Evolutionary conservation across 2,797 vertebrate genomes (phyloP).

Genomic region (Argyrosomus regius): DNA sequence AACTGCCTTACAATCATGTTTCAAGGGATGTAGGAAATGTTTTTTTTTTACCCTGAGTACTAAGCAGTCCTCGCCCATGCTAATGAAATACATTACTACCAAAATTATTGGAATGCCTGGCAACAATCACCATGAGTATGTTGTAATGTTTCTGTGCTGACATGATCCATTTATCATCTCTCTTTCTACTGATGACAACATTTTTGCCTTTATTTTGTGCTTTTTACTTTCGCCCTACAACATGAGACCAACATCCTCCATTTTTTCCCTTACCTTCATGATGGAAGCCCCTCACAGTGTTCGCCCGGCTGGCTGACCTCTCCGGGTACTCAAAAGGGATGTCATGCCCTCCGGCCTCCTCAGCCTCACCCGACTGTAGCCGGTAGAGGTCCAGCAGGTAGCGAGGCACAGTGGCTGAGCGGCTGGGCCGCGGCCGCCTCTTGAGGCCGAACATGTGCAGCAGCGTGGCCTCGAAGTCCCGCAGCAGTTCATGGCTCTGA

Average conservation of each 20-base stretch:
- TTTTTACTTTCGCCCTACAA: conserved; percentile 6
- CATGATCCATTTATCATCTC: conserved; percentile 25
- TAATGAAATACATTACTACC: conserved; percentile 59
- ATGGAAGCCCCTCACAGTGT: conserved; percentile 99
- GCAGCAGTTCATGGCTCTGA: conserved; percentile 98
- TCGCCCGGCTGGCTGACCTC: conserved; percentile 94
- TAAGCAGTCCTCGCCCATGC: conserved; percentile 54
- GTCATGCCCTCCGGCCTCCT: conserved; percentile 87
- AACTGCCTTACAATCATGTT: conserved; percentile 73
- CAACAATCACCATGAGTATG: conserved; percentile 10
- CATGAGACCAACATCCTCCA: background rate
- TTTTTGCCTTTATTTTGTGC: background rate
- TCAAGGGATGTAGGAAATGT: conserved; percentile 70
- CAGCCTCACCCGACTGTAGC: conserved; percentile 94
- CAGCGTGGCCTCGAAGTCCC: conserved; percentile 98
- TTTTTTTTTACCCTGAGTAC: conserved; percentile 50
- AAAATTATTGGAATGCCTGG: conserved; percentile 51
- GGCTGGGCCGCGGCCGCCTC: conserved; percentile 94
- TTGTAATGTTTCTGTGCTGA: conserved; percentile 37
- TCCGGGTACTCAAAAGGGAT: conserved; percentile 94
- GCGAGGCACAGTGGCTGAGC: conserved; percentile 90
- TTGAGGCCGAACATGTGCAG: conserved; percentile 99
- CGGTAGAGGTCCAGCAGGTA: conserved; percentile 98
- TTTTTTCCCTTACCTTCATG: conserved; percentile 91
- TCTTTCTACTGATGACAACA: background rate